A percentile compares a stretch with the other conserved stretches of the same genome.
phyloP scores from a whole-genome alignment of 2,797 vertebrate species.

The Paratrypauchen microcephalus region DNA sequence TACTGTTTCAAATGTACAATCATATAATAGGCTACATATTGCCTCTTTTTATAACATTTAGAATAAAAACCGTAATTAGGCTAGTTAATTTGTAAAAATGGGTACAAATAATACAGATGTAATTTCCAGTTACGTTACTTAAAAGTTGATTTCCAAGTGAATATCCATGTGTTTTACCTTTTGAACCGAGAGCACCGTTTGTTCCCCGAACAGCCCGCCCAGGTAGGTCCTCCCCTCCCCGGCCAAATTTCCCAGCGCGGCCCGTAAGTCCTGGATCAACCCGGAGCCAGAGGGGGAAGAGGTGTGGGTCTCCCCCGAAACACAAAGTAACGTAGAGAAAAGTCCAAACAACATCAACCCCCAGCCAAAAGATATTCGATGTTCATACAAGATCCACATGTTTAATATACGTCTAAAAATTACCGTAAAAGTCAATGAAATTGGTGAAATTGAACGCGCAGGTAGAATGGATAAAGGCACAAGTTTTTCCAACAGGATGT shows the following conservation, averaged over 20 bases:
- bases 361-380: background rate
- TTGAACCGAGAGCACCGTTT: slow-evolving; percentile 52
- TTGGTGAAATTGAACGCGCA: background rate
- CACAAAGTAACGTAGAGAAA: background rate
- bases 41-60: background rate
- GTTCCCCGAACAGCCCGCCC: slow-evolving; percentile 52
- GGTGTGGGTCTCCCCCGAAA: slow-evolving; percentile 19
- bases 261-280: slow-evolving; percentile 38
- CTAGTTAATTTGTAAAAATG: background rate
- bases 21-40: background rate
- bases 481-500: slow-evolving; percentile 41
- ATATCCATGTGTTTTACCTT: slow-evolving; percentile 50
- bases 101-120: background rate
- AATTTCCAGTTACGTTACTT: background rate
- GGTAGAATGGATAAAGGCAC: background rate
- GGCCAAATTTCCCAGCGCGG: slow-evolving; percentile 38
- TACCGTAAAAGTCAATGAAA: background rate
- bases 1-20: background rate
- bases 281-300: background rate
- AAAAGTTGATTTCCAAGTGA: background rate
- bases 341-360: slow-evolving; percentile 8
- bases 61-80: background rate
- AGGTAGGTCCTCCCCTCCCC: slow-evolving; percentile 53
- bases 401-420: background rate
- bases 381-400: background rate